Evolutionary conservation across 2,888 invertebrate species (phyloP), one percentile per base, ranked within the genome.

Genomic region (Dione vanillae): DNA sequence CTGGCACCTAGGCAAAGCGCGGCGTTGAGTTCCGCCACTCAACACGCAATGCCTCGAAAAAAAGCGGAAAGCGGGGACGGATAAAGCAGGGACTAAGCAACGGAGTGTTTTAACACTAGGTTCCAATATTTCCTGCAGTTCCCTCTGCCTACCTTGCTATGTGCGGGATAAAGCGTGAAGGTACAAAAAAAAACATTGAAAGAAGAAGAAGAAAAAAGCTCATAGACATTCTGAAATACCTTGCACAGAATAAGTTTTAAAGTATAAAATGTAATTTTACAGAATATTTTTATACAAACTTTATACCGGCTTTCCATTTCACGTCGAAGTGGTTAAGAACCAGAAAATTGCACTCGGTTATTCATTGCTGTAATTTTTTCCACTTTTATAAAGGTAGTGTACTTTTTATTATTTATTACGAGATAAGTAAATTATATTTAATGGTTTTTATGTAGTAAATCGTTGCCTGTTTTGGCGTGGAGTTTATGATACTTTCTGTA

Each of bases 281-380:
- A 54, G 10, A 54, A 54, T 37, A 1, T 37, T 54, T 52, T 52
- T 14, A 52, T 56, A 56, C 37, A 37, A 56, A 49, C 35, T 16
- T 11, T 19, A 6, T 10, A 56, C 56, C 37, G 16, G 37, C 35
- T 61, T 45, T n/a, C 35, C 41, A 61, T 61, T 43, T 61, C 45
- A 61, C n/a, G 45, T 45, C n/a, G n/a, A 45, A 45, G 61, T 27
- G 61, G 61, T 45, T 61, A 35, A 45, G 45, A 45, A 61, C n/a
- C 61, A 61, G 61, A 61, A 61, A 61, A 61, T 61, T 61, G 61
- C 61, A 35, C 61, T 61, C 27, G 35, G 27, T n/a, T 61, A 61
- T 61, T 61, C 45, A 61, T 61, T 12, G 43, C 45, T n/a, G 45
- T 27, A 16, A 43, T 43, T 35, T 35, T n/a, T 61, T 45, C 12